Conservation (phyloP, 2,797 vertebrate genomes). For the Argyrosomus regius region DNA sequence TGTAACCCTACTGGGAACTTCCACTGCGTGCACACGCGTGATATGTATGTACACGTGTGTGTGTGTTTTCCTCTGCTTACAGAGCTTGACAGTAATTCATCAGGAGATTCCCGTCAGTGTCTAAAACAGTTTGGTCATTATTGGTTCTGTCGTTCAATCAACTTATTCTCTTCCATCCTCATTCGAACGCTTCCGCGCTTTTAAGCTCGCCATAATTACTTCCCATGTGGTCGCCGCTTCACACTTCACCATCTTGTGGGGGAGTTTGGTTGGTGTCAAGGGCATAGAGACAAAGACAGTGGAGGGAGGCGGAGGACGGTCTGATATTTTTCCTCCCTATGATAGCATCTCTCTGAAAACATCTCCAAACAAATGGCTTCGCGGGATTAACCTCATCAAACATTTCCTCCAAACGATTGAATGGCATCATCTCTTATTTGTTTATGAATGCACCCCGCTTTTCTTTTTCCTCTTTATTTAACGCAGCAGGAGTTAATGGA, state of each 20-base stretch:
- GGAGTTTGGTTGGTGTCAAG: conserved; percentile 66
- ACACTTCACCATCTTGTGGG: conserved; percentile 65
- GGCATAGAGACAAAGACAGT: conserved; percentile 59
- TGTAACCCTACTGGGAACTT: conserved; percentile 21
- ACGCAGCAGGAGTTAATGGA: conserved; percentile 78
- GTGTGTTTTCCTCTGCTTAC: conserved; percentile 22
- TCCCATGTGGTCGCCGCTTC: conserved; percentile 66
- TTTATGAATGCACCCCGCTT: conserved; percentile 59
- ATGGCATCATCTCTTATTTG: conserved; percentile 71
- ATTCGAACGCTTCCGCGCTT: conserved; percentile 57
- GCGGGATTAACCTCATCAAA: conserved; percentile 75
- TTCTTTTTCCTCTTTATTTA: conserved; percentile 53
- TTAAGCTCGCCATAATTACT: conserved; percentile 74
- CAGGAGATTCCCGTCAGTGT: conserved; percentile 66
- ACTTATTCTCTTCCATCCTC: conserved; percentile 38
- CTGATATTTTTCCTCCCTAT: conserved; percentile 26
- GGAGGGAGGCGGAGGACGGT: conserved; percentile 20
- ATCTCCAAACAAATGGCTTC: conserved; percentile 66
- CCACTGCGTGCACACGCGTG: background rate
- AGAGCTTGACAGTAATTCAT: conserved; percentile 52
- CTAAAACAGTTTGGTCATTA: conserved; percentile 64
- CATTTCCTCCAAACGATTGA: conserved; percentile 46
- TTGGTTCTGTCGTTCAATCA: conserved; percentile 68
- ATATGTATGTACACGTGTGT: background rate
- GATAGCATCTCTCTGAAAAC: conserved; percentile 61